Conservation (phyloP, 2,888 invertebrate species). For the Kuschelorhynchus macadamiae region DNA sequence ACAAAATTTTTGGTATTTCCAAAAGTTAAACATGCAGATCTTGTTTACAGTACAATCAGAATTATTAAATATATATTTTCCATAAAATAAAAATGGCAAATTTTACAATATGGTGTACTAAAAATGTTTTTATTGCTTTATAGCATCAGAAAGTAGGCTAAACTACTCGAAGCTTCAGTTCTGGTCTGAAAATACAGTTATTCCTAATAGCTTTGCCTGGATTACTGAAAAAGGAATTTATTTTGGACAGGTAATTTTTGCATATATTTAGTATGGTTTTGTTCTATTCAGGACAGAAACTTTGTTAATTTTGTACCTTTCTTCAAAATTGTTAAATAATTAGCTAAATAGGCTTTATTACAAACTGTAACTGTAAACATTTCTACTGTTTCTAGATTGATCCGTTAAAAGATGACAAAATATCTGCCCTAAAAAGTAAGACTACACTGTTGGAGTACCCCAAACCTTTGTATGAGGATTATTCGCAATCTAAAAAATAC, state of each 20-base stretch:
- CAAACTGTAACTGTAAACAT: too few species aligned
- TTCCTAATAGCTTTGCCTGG: slow-evolving; percentile 90
- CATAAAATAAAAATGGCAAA: too few species aligned
- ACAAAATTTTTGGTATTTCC: too few species aligned
- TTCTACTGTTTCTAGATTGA: slow-evolving; percentile 72
- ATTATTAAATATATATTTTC: too few species aligned
- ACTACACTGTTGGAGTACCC: slow-evolving; percentile 67
- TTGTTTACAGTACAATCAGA: too few species aligned
- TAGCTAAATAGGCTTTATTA: too few species aligned
- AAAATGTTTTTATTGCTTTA: too few species aligned
- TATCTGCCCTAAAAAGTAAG: slow-evolving; percentile 70
- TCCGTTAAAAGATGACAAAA: slow-evolving; percentile 70
- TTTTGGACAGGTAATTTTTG: slow-evolving; percentile 77
- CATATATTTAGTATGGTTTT: slow-evolving; percentile 14
- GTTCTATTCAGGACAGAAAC: too few species aligned
- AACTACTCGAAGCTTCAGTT: slow-evolving; percentile 86
- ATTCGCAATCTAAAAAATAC: slow-evolving; percentile 61
- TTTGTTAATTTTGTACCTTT: too few species aligned
- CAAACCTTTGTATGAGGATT: slow-evolving; percentile 64
- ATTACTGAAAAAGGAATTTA: slow-evolving; percentile 87
- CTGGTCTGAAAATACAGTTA: slow-evolving; percentile 77
- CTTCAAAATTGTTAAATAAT: too few species aligned
- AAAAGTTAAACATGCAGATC: too few species aligned
- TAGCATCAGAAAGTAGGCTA: slow-evolving; percentile 75
- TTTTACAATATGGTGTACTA: too few species aligned